A percentile compares a stretch with the other conserved stretches of the same genome.
Conservation (phyloP, 2,797 vertebrate genomes). For the Poeciliopsis paucimaculata region DNA sequence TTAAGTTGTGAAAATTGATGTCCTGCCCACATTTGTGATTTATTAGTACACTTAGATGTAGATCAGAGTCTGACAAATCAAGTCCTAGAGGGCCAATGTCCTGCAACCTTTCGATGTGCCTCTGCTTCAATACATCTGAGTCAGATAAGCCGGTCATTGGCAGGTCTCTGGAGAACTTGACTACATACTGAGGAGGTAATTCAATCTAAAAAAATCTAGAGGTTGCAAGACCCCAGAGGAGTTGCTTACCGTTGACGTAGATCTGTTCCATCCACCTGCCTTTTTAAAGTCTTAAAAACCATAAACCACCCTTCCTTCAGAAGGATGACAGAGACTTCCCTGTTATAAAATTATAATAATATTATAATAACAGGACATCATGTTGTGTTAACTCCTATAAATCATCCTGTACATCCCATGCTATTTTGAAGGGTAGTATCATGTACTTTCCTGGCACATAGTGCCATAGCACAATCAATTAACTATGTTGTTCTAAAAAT, state of each 20-base stretch:
- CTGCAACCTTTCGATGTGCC: too few relatives aligned
- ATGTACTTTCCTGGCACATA: too few relatives aligned
- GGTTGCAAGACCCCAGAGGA: background rate
- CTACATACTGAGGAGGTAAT: background rate
- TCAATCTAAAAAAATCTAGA: background rate
- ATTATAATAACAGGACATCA: background rate
- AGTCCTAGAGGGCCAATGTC: too few relatives aligned
- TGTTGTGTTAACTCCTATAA: background rate
- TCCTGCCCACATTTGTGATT: background rate
- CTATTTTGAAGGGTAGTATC: background rate
- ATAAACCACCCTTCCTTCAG: background rate
- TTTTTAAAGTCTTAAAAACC: background rate
- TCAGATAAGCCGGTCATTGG: background rate
- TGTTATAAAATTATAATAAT: background rate
- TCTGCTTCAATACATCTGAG: background rate
- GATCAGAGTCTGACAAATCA: too few relatives aligned
- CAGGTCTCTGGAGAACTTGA: too few relatives aligned
- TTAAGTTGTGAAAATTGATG: background rate
- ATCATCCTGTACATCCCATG: background rate
- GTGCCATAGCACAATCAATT: too few relatives aligned
- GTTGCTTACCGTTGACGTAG: background rate
- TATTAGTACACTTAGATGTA: background rate
- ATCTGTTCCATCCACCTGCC: background rate
- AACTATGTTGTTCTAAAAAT: too few relatives aligned
- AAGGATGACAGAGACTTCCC: background rate